Evolutionary conservation across 2,888 invertebrate species (phyloP).

Genomic region (Andrena marginata): DNA sequence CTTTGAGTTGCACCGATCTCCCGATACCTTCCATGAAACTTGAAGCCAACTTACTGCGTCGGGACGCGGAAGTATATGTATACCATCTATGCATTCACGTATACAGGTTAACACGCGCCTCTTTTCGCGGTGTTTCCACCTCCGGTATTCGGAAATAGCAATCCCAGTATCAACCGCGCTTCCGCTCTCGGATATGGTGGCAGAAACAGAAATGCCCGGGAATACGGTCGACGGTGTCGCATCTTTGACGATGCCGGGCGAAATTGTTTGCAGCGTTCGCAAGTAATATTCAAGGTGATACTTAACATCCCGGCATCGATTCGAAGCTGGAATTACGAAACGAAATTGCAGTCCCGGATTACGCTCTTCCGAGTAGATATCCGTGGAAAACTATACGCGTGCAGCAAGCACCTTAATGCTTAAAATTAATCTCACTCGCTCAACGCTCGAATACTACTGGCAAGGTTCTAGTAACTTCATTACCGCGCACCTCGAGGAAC

Average conservation of each 20-base stretch:
- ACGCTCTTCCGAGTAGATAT: neutral
- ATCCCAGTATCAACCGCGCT: constrained; percentile 59
- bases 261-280: constrained; percentile 23
- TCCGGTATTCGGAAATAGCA: constrained; percentile 60
- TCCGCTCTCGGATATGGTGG: constrained; percentile 18
- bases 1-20: constrained; percentile 62
- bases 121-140: constrained; percentile 48
- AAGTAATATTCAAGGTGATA: constrained; percentile 2
- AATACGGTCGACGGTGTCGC: constrained; percentile 11
- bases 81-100: constrained; percentile 15
- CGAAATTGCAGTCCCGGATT: neutral
- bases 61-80: constrained; percentile 24
- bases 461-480: constrained; percentile 14
- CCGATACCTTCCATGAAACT: constrained; percentile 55
- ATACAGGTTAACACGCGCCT: constrained; percentile 16
- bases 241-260: constrained; percentile 9
- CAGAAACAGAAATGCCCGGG: constrained; percentile 33
- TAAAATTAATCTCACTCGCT: neutral
- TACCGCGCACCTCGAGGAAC: neutral
- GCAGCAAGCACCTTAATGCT: neutral
- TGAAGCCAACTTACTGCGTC: constrained; percentile 44
- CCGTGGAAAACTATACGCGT: neutral
- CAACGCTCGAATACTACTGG: neutral
- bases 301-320: neutral
- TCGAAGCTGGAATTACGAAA: constrained; percentile 8